Conservation (phyloP, 2,888 invertebrate species). For the Tachina grossa region DNA sequence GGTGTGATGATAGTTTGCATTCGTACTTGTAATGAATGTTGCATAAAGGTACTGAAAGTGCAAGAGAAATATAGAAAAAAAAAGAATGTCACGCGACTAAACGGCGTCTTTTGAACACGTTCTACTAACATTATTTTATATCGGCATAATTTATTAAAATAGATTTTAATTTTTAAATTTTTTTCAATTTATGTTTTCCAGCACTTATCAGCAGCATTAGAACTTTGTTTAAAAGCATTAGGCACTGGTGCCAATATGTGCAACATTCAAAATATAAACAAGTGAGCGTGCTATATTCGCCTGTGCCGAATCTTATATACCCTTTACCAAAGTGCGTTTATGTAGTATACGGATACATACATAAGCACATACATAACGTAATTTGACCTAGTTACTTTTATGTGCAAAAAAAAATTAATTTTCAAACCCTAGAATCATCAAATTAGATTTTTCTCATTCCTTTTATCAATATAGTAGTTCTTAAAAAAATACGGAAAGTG, state of each 20-base stretch:
- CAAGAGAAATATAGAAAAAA: not conserved
- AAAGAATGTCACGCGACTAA: constrained; percentile 66
- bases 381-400: too few relatives aligned
- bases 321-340: too few relatives aligned
- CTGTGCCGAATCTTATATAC: too few relatives aligned
- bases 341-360: too few relatives aligned
- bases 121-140: constrained; percentile 70
- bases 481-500: too few relatives aligned
- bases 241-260: not conserved
- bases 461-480: too few relatives aligned
- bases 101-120: constrained; percentile 68
- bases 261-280: not conserved
- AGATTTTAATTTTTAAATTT: constrained; percentile 42
- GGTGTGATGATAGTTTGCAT: not conserved
- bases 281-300: too few relatives aligned
- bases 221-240: constrained; percentile 32
- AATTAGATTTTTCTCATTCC: too few relatives aligned
- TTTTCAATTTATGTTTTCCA: constrained; percentile 4
- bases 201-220: constrained; percentile 35
- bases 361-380: too few relatives aligned
- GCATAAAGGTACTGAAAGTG: constrained; percentile 29
- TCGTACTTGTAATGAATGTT: constrained; percentile 36
- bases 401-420: too few relatives aligned
- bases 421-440: too few relatives aligned
- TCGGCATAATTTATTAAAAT: constrained; percentile 68